phyloP scores from a whole-genome alignment of 2,888 invertebrate species.

The Embidobia sp. region DNA sequence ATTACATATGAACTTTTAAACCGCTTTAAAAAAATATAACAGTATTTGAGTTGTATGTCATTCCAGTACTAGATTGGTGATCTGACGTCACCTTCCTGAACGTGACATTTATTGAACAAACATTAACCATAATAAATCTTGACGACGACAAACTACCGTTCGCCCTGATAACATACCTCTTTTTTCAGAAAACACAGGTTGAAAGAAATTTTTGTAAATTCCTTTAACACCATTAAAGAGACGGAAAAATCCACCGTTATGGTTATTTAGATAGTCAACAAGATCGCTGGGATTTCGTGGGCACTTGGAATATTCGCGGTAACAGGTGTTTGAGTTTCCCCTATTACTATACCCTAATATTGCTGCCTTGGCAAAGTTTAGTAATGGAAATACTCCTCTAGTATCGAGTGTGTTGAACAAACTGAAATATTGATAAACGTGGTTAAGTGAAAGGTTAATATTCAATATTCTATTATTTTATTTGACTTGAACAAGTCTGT shows the following conservation, averaged over 20 bases:
- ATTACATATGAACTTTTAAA: too few relatives aligned
- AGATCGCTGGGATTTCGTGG: constrained; percentile 88
- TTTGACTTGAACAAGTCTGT: background rate
- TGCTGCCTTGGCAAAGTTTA: constrained; percentile 89
- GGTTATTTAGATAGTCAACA: constrained; percentile 90
- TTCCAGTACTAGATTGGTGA: too few relatives aligned
- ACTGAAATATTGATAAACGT: constrained; percentile 79
- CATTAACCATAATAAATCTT: background rate
- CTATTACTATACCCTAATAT: constrained; percentile 88
- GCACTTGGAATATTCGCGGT: constrained; percentile 87
- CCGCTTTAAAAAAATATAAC: too few relatives aligned
- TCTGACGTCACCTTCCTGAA: too few relatives aligned
- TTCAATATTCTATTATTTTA: constrained; percentile 14
- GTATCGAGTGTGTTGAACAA: constrained; percentile 83
- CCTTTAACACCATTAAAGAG: constrained; percentile 83
- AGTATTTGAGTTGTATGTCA: too few relatives aligned
- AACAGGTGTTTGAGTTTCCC: constrained; percentile 84
- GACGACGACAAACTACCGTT: too few relatives aligned
- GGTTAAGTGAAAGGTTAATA: constrained; percentile 43
- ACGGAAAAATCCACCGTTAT: constrained; percentile 92
- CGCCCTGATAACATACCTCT: constrained; percentile 36
- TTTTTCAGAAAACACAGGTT: constrained; percentile 1
- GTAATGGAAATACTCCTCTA: constrained; percentile 84
- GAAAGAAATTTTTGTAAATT: constrained; percentile 37
- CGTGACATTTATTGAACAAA: too few relatives aligned